Evolutionary conservation across 2,888 invertebrate species (phyloP).

Genomic region (Nephrotoma appendiculata): DNA sequence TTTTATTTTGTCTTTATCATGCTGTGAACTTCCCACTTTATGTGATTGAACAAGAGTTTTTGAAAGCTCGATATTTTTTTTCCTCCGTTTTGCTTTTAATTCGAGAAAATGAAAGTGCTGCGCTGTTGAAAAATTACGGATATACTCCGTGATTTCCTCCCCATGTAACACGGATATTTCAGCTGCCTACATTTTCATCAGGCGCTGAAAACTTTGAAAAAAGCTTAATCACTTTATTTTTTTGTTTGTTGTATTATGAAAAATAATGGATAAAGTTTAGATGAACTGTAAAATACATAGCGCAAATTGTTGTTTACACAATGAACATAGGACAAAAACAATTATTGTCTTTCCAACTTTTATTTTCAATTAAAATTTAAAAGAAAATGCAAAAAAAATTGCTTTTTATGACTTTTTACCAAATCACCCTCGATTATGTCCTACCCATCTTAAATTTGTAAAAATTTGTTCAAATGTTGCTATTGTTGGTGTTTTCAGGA

Average conservation of each 20-base stretch:
- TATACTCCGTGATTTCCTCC: background rate
- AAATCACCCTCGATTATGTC: background rate
- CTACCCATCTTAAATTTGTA: background rate
- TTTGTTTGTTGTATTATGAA: background rate
- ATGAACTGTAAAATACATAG: background rate
- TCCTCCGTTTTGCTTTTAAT: background rate
- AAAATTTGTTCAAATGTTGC: background rate
- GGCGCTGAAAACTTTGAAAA: background rate
- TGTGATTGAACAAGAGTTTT: background rate
- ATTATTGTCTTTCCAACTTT: background rate
- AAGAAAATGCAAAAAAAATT: background rate
- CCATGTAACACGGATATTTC: background rate
- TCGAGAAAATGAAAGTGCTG: background rate
- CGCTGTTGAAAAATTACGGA: background rate
- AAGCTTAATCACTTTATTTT: background rate
- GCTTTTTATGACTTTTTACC: background rate
- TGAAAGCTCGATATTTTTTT: background rate
- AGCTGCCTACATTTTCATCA: background rate
- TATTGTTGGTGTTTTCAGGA: background rate
- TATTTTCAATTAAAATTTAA: background rate
- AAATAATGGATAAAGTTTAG: background rate
- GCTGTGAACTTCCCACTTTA: background rate
- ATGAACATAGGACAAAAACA: background rate
- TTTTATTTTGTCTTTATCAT: background rate
- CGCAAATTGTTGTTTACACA: background rate